Evolutionary conservation across 2,797 vertebrate genomes (phyloP).

Genomic region (Eremophila alpestris): DNA sequence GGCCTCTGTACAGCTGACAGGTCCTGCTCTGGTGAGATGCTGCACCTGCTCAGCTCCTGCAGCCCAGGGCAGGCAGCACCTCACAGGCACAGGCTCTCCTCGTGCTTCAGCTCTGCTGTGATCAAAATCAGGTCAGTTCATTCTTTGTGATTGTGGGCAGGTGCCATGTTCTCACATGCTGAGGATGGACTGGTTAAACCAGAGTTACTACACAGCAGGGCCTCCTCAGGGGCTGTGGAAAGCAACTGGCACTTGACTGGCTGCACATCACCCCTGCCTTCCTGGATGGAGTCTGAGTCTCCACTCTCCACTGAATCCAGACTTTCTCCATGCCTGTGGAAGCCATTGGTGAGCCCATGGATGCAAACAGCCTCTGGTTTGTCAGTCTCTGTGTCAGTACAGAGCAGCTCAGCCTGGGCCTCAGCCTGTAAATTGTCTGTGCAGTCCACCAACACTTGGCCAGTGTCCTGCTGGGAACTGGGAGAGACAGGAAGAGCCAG

Average conservation of each 20-base stretch:
- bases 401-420: neutral
- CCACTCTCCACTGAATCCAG: slow-evolving; percentile 68
- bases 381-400: slow-evolving; percentile 19
- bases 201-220: slow-evolving; percentile 68
- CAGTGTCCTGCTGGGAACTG: neutral
- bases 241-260: slow-evolving; percentile 68
- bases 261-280: slow-evolving; percentile 6
- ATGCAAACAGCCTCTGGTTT: slow-evolving; percentile 43
- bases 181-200: slow-evolving; percentile 43
- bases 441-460: neutral
- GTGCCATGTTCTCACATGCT: slow-evolving; percentile 72
- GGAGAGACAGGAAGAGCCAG: neutral
- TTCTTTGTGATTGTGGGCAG: slow-evolving; percentile 74
- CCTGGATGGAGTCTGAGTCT: slow-evolving; percentile 71
- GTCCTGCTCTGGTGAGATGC: neutral
- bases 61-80: neutral
- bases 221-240: slow-evolving; percentile 66
- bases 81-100: neutral
- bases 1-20: neutral
- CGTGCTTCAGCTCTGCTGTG: slow-evolving; percentile 22
- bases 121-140: neutral
- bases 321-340: slow-evolving; percentile 78
- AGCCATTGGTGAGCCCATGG: slow-evolving; percentile 82
- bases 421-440: neutral
- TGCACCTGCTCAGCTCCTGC: neutral